A percentile compares a stretch with the other conserved stretches of the same genome.
Conservation (phyloP, 1,140 invertebrate genomes). For the Elymnias hypermnestra region DNA sequence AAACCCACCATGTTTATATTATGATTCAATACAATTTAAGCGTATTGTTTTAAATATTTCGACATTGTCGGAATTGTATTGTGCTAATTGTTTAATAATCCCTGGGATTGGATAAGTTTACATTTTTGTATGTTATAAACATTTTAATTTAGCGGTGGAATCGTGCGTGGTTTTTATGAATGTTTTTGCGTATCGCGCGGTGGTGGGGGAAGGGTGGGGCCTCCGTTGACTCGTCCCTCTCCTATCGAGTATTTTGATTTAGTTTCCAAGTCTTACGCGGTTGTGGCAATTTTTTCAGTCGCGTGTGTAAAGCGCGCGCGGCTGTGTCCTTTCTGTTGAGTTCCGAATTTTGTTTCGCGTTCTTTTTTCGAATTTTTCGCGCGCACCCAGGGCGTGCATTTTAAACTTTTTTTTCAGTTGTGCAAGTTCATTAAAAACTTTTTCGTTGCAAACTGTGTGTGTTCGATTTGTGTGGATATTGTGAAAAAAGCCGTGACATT, state of each 20-base stretch:
- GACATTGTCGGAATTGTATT: constrained; percentile 55
- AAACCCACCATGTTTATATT: constrained; percentile 51
- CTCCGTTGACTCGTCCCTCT: constrained; percentile 67
- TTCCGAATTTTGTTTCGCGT: constrained; percentile 30
- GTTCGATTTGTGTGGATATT: constrained; percentile 48
- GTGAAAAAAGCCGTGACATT: constrained; percentile 48
- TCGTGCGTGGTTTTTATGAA: constrained; percentile 69
- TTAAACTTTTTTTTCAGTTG: constrained; percentile 38
- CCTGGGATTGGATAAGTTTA: constrained; percentile 36
- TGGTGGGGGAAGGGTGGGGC: constrained; percentile 70
- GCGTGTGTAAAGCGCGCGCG: constrained; percentile 67
- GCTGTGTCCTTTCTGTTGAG: constrained; percentile 28
- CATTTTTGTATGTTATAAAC: constrained; percentile 56
- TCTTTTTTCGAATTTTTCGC: constrained; percentile 40
- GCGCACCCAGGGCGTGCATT: constrained; percentile 36
- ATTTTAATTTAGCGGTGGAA: constrained; percentile 65
- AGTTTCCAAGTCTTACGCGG: constrained; percentile 71
- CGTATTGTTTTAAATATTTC: constrained; percentile 63
- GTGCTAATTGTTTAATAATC: constrained; percentile 53
- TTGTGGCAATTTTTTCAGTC: constrained; percentile 74
- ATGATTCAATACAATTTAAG: constrained; percentile 55
- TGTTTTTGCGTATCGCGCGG: constrained; percentile 64
- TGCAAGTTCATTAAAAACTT: constrained; percentile 34
- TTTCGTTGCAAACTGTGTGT: constrained; percentile 37
- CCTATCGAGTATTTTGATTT: constrained; percentile 74